A percentile compares a stretch with the other conserved stretches of the same genome.
These are phyloP conservation scores for Cervus canadensis DNA, from an alignment of 2,113 vertebrate species.

Conservation along the genomic window DNA sequence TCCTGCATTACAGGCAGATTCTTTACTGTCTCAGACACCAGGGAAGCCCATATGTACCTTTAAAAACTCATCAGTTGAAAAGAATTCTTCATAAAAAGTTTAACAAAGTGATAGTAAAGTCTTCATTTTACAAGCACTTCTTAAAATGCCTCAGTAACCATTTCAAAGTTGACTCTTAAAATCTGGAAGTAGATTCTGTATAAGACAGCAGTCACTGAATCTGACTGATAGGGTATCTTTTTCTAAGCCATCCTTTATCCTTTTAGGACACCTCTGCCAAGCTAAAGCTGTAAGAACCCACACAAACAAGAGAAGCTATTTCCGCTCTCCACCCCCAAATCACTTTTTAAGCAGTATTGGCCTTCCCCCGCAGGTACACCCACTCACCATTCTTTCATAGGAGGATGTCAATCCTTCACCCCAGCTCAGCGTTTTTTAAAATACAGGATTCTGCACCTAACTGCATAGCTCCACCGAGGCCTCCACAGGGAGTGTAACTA, in stretches of 20 bases:
- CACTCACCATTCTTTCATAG: background rate
- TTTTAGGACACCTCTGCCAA: constrained; percentile 7
- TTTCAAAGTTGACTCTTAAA: constrained; percentile 1
- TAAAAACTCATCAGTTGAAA: constrained; percentile 21
- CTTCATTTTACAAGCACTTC: constrained; percentile 14
- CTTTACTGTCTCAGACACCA: background rate
- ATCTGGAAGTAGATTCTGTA: background rate
- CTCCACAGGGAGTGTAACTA: background rate
- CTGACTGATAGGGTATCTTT: constrained; percentile 2
- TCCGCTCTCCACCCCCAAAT: background rate
- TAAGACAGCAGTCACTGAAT: background rate
- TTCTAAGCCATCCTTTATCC: background rate
- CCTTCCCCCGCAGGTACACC: background rate
- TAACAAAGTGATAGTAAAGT: constrained; percentile 17
- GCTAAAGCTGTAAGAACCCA: background rate
- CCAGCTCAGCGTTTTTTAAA: constrained; percentile 12
- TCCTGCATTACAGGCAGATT: background rate
- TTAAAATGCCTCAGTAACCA: constrained; percentile 10
- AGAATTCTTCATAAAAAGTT: constrained; percentile 33
- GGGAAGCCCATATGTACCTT: background rate
- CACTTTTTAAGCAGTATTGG: constrained; percentile 25
- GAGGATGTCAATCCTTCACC: constrained; percentile 20
- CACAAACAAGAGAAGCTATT: constrained; percentile 1
- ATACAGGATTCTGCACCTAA: background rate
- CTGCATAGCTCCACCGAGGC: background rate